Base-by-base conservation (phyloP, 2,888 invertebrate species). In the Cosmia trapezina region DNA sequence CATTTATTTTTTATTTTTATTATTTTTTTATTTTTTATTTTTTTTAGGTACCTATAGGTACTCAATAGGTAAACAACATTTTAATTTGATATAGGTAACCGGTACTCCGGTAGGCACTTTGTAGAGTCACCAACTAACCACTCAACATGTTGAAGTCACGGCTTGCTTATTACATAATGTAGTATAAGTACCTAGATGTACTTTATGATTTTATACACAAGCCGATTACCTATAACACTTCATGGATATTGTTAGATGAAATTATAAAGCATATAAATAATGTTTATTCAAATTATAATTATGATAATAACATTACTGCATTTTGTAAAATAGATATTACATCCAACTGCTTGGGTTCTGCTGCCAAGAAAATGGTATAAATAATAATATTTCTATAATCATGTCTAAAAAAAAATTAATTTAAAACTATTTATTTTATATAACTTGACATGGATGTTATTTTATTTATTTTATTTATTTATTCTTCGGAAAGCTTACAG, bases 51-150 rank as follows among this genome's bases (percentile, higher is more conserved):
- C n/a, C n/a, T n/a, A n/a, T n/a, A n/a, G n/a, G n/a, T 54, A 33
- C 28, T 54, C 11, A 2, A 53, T 28, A 37, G 12, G 51, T 66
- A 54, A 70, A 73, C n/a, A 77, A 47, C 12, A 65, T 63, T 54
- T 64, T 53, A 68, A 68, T 65, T 81, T 64, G 22, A 45, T 12
- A 45, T 49, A 54, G 22, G n/a, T 41, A 73, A 56, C 33, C 54
- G 45, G 59, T 57, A 62, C 75, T 5, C n/a, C 9, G 17, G 4
- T 19, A 49, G 43, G 28, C 68, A 64, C 61, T 75, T 78, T 60
- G 72, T 73, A 84, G 78, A 84, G 78, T 76, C 83, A 60, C 33
- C 61, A 65, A 84, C 75, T 76, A 82, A 63, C 33, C 61, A 65
- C 22, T 5, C 51, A 60, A 57, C 59, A 54, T 14, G 70, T 64